phyloP scores from a whole-genome alignment of 2,797 vertebrate genomes.

The Micrastur ruficollis region DNA sequence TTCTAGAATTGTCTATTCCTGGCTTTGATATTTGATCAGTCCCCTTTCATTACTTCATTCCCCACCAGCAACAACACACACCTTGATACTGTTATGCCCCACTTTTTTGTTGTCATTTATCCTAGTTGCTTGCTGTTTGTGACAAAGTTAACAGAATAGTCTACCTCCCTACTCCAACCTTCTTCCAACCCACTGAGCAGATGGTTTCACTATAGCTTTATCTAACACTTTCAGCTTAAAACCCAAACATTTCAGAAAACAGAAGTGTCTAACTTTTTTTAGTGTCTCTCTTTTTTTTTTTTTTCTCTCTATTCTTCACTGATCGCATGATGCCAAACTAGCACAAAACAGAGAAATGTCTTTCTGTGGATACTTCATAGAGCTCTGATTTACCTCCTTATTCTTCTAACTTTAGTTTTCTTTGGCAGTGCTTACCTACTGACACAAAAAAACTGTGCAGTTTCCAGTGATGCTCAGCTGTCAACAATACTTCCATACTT shows the following conservation, averaged over 20 bases:
- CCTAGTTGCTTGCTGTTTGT: neutral
- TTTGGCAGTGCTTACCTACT: neutral
- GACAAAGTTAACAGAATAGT: neutral
- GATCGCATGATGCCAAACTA: neutral
- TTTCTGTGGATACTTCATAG: neutral
- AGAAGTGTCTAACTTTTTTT: neutral
- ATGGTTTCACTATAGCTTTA: neutral
- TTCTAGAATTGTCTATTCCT: neutral
- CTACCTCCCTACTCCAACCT: neutral
- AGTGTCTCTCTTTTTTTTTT: neutral
- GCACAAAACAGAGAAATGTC: neutral
- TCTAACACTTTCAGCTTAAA: neutral
- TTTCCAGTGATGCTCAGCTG: neutral
- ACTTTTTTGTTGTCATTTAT: neutral
- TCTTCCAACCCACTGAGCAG: neutral
- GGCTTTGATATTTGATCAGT: neutral
- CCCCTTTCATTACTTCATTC: neutral
- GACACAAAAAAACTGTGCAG: neutral
- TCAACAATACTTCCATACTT: neutral
- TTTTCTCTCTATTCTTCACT: neutral
- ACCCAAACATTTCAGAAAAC: neutral
- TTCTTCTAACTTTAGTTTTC: neutral
- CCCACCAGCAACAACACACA: neutral
- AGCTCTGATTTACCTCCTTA: neutral
- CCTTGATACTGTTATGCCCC: fast-evolving